Evolutionary conservation across 2,113 vertebrate species (phyloP).

Genomic region (Pangasianodon hypophthalmus): DNA sequence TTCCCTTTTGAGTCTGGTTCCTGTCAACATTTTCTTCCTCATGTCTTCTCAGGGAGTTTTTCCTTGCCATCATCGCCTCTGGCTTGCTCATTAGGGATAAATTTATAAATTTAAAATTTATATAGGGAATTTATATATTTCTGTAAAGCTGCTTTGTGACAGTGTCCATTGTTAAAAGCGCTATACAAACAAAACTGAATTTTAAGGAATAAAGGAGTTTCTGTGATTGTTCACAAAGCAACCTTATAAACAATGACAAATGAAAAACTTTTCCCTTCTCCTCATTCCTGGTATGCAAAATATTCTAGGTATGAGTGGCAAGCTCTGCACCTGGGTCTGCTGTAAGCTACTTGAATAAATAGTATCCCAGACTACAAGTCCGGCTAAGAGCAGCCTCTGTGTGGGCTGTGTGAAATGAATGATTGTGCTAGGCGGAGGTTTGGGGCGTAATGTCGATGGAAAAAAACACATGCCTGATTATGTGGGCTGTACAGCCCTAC

Average conservation of each 20-base stretch:
- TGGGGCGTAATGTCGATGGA: conserved; percentile 20
- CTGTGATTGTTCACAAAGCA: background rate
- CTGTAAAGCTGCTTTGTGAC: background rate
- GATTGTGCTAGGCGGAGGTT: conserved; percentile 42
- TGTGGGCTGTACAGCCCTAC: conserved; percentile 16
- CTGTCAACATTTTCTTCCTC: background rate
- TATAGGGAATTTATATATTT: background rate
- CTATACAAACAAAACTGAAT: background rate
- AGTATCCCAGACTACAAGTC: conserved; percentile 58
- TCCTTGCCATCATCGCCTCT: background rate
- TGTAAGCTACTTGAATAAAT: conserved; percentile 62
- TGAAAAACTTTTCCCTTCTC: conserved; percentile 33
- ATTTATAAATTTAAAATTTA: background rate
- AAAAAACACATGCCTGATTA: conserved; percentile 48
- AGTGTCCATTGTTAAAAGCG: background rate
- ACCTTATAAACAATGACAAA: conserved; percentile 8
- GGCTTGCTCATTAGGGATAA: background rate
- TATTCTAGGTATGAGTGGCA: conserved; percentile 53
- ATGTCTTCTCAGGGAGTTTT: background rate
- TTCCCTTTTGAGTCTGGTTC: background rate
- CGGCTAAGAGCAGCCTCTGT: conserved; percentile 46
- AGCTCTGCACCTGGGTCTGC: conserved; percentile 40
- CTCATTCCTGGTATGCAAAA: background rate
- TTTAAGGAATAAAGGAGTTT: background rate
- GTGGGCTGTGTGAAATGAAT: conserved; percentile 31